Base-by-base conservation (phyloP, 2,888 invertebrate genomes). In the Morpho helenor region DNA sequence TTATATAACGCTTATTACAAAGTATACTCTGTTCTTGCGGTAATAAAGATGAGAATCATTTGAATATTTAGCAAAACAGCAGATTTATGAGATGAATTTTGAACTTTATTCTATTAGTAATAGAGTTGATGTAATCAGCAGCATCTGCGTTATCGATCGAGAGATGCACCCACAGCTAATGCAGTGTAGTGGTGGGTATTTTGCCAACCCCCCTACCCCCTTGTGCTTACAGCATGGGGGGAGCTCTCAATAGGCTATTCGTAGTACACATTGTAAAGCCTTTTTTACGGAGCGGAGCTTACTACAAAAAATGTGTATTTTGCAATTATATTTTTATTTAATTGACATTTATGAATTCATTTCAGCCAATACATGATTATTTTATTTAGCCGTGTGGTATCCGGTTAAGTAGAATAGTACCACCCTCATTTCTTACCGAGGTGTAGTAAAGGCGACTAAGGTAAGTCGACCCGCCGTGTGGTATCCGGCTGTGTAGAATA, bases 121-220 rank as follows among this genome's bases (percentile, higher is more conserved):
- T 56, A 60, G 47, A 46, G 62, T 52, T 8, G 43, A 52, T 52
- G 46, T 43, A 49, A 22, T 60, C 52, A 47, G 57, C 41, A 47
- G 43, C 22, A 48, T 40, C 16, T n/a, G 56, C 9, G 49, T 7
- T 62, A 62, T 62, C 55, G 62, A 60, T 62, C 55, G 55, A 23
- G 49, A 53, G 59, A 57, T 60, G 62, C 57, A 60, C 55, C 49
- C 57, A 50, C 22, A 55, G 51, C 44, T 52, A 44, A 55, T 62
- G 60, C 57, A 57, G 59, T 59, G 44, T 60, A 62, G 47, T 50
- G 47, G 45, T 55, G 45, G 52, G 16, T 46, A 52, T 52, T 52
- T 52, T 44, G 31, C 31, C 31, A 31, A 31, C 44, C 52, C n/a
- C 39, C 10, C 31, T 31, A 44, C 44, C 52, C 43, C 52, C 52